Conservation (phyloP, 2,888 invertebrate genomes). For the Marasmarcha lunaedactyla region DNA sequence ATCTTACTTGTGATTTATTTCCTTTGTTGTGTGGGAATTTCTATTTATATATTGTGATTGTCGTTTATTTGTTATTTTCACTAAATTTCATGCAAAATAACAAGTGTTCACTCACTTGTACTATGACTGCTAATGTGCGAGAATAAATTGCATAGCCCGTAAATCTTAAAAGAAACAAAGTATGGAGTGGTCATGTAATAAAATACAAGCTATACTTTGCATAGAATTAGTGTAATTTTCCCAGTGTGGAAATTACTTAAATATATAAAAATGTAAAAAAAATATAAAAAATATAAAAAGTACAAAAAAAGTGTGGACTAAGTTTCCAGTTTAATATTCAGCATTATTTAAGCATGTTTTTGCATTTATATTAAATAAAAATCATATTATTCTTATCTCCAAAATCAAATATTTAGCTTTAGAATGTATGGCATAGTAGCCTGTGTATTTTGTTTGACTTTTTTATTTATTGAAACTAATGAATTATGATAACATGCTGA, state of each 20-base stretch:
- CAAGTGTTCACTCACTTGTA: constrained; percentile 50
- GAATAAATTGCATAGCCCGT: constrained; percentile 67
- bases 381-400: constrained; percentile 46
- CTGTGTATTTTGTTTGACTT: background rate
- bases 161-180: constrained; percentile 60
- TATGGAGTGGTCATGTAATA: constrained; percentile 68
- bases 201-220: constrained; percentile 92
- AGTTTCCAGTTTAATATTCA: constrained; percentile 71
- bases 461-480: background rate
- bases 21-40: constrained; percentile 13
- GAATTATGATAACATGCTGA: constrained; percentile 45
- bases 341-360: constrained; percentile 66
- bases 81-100: constrained; percentile 17
- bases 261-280: constrained; percentile 36
- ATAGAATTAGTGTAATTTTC: constrained; percentile 92
- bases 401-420: constrained; percentile 51
- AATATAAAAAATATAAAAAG: constrained; percentile 31
- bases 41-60: constrained; percentile 11
- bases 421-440: constrained; percentile 12
- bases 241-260: constrained; percentile 73
- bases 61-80: constrained; percentile 15
- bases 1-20: constrained; percentile 50
- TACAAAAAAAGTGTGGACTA: constrained; percentile 58
- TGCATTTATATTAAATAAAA: constrained; percentile 53
- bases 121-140: constrained; percentile 65